Evolutionary conservation across 2,113 vertebrate genomes (phyloP), one percentile per base, ranked within the genome.

Genomic region (Sapajus apella): DNA sequence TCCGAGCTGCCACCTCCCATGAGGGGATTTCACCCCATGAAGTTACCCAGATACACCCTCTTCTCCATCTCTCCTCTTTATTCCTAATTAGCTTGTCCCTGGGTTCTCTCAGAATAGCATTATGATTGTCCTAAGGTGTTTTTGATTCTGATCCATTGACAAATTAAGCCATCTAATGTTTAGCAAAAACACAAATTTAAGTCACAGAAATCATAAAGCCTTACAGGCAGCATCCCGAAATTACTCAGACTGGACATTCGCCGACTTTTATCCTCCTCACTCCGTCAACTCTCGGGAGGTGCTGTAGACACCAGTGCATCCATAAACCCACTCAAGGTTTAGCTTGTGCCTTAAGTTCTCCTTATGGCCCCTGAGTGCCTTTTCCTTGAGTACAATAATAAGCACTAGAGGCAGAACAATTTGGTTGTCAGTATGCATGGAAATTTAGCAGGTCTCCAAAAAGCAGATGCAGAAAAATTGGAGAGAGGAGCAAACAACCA

Each of bases 101-200:
- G 98, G 92, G 97, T 98, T 99, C 97, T 98, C 98, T 98, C 98
- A 98, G 97, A 92, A 96, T 95, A 98, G 96, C 92, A 96, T 98
- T 98, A 98, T 80, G 97, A 96, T 97, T 98, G 97, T 98, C 96
- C 97, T 97, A 95, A 93, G 95, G 96, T 97, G 88, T 96, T 98
- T 97, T 96, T 87, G 64, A 97, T 98, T 97, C 96, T 77, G 75
- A 92, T 64, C 72, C 81, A 96, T 92, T 91, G 91, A 98, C 98
- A 98, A 98, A 98, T 72, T 87, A 98, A 98, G 96, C 97, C 85
- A 98, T 97, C 95, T 43, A 95, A 76, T 91, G 76, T 93, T 97
- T 91, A 87, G 93, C 68, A 6, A 82, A 91, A 96, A 88, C 88
- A 94, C 75, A 76, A 8, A 70, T 70, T 43, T 37, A 95, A 97